Evolutionary conservation across 35 echinoderm and acorn worm species (phyloP).

Genomic region (Chiridota heheva): DNA sequence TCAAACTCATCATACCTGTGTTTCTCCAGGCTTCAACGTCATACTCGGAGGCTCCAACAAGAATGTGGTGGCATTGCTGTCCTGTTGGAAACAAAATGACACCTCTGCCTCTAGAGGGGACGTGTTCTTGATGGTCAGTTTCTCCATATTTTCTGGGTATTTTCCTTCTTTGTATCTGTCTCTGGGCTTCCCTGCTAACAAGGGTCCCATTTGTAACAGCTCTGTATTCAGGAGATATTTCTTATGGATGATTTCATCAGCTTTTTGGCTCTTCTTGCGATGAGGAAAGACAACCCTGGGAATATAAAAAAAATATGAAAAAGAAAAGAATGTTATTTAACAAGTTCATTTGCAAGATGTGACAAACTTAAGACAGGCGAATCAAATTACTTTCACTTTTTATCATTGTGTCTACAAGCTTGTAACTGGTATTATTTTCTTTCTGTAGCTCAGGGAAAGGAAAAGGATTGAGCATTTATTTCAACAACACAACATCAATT

Average conservation of each 20-base stretch:
- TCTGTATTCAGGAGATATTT: slow-evolving; percentile 95
- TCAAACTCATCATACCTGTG: slow-evolving; percentile 73
- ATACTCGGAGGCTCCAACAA: slow-evolving; percentile 86
- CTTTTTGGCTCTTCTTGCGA: slow-evolving; percentile 91
- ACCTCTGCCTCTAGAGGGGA: slow-evolving; percentile 93
- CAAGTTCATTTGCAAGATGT: too few relatives aligned
- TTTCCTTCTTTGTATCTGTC: slow-evolving; percentile 96
- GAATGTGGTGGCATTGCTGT: slow-evolving; percentile 87
- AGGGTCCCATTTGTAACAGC: slow-evolving; percentile 84
- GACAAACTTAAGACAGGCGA: background rate
- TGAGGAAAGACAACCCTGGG: slow-evolving; percentile 97
- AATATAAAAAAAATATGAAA: slow-evolving; percentile 1
- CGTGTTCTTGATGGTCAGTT: slow-evolving; percentile 87
- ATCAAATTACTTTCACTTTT: background rate
- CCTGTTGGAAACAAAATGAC: slow-evolving; percentile 95
- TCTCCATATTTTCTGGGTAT: slow-evolving; percentile 98
- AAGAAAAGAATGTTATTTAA: background rate
- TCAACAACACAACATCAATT: too few relatives aligned
- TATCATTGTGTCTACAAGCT: background rate
- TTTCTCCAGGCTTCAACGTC: slow-evolving; percentile 83
- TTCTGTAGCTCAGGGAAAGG: too few relatives aligned
- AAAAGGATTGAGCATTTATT: too few relatives aligned
- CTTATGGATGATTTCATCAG: slow-evolving; percentile 98
- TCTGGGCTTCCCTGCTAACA: slow-evolving; percentile 89
- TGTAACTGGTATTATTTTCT: too few relatives aligned